Conservation (phyloP, 2,888 invertebrate genomes). For the Hipparchia sbordonii region DNA sequence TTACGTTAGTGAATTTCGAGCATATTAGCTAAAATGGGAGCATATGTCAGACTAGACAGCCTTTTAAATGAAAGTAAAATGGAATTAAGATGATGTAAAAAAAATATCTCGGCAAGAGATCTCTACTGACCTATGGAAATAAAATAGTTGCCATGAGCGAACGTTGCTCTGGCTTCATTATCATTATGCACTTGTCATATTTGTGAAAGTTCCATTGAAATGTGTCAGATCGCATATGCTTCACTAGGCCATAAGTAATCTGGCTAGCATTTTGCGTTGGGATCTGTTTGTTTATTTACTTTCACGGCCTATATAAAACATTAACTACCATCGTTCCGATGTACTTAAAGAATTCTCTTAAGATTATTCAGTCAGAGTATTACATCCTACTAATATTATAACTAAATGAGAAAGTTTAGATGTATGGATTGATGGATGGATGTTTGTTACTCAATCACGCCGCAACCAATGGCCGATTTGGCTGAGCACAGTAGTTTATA, state of each 20-base stretch:
- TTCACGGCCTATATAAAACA: neutral
- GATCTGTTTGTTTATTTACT: neutral
- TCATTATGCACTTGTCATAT: neutral
- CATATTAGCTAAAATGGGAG: neutral
- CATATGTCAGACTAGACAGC: neutral
- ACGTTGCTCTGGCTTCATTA: neutral
- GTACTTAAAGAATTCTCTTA: no score
- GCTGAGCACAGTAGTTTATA: no score
- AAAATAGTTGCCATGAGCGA: no score
- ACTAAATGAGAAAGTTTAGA: no score
- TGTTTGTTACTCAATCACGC: no score
- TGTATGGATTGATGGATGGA: no score
- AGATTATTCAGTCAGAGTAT: no score
- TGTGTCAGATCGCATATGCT: neutral
- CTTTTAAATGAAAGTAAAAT: neutral
- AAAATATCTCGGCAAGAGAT: no score
- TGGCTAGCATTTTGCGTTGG: neutral
- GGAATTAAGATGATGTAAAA: no score
- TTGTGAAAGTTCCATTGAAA: neutral
- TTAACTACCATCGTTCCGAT: neutral
- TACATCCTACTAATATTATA: no score
- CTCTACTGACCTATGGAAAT: no score
- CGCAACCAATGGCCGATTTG: no score
- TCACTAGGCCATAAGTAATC: neutral
- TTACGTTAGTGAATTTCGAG: neutral